Percentiles rank a stretch among this genome's conserved stretches.
Conservation (phyloP, 2,888 invertebrate species). For the Andrena marginata region DNA sequence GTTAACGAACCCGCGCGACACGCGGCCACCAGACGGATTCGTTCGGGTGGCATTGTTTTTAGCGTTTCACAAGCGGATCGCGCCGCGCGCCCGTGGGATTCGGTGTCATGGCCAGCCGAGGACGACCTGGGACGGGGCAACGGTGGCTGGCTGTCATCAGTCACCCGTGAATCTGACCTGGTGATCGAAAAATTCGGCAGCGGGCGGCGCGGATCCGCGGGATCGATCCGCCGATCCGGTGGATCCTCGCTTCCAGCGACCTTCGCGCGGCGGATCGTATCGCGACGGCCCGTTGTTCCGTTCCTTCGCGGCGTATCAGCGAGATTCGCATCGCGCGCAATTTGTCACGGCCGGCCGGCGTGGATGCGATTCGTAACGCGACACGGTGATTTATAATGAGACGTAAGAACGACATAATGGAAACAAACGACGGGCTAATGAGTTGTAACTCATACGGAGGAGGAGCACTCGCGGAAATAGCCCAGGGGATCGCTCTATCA, state of each 20-base stretch:
- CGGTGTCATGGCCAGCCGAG: slow-evolving; percentile 62
- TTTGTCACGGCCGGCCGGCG: slow-evolving; percentile 59
- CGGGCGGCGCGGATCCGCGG: slow-evolving; percentile 31
- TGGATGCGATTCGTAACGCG: slow-evolving; percentile 49
- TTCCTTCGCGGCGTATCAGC: slow-evolving; percentile 32
- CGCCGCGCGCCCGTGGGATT: slow-evolving; percentile 36
- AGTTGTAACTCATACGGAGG: slow-evolving; percentile 42
- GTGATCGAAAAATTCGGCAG: slow-evolving; percentile 64
- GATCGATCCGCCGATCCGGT: slow-evolving; percentile 40
- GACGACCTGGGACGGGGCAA: slow-evolving; percentile 27
- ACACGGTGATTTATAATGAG: slow-evolving; percentile 50
- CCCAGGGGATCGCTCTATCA: not conserved
- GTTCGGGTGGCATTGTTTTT: slow-evolving; percentile 38
- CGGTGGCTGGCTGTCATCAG: slow-evolving; percentile 53
- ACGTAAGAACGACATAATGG: slow-evolving; percentile 52
- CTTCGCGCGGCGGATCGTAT: slow-evolving; percentile 34
- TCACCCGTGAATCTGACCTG: slow-evolving; percentile 59
- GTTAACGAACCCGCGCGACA: slow-evolving; percentile 45
- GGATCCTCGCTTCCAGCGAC: slow-evolving; percentile 19
- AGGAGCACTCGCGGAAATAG: not conserved
- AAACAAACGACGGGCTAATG: slow-evolving; percentile 55
- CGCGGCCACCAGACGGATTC: slow-evolving; percentile 19
- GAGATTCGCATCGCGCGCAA: slow-evolving; percentile 64
- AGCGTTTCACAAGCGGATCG: slow-evolving; percentile 35
- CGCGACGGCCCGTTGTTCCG: slow-evolving; percentile 33